Conservation (phyloP, 2,113 vertebrate genomes). For the Gavialis gangeticus region DNA sequence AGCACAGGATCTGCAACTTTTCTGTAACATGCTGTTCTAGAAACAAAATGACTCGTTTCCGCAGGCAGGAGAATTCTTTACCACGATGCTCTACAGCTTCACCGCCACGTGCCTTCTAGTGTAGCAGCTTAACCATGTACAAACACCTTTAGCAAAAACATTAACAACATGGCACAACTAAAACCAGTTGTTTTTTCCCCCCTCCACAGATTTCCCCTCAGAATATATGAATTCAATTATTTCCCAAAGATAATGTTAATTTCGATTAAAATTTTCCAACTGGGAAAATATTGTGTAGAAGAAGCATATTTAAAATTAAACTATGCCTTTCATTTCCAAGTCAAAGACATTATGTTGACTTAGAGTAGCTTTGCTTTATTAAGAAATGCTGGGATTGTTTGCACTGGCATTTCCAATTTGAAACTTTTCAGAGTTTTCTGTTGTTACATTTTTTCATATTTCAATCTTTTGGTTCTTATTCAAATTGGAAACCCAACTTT, state of each 20-base stretch:
- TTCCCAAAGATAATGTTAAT: background rate
- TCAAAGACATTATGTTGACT: constrained; percentile 1
- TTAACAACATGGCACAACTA: background rate
- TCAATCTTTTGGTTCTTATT: background rate
- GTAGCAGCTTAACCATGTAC: no score
- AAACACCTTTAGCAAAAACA: no score
- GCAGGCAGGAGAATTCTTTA: background rate
- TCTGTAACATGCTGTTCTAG: fast-evolving
- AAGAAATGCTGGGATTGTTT: background rate
- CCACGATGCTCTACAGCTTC: background rate
- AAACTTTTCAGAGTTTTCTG: background rate
- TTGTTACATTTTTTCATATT: background rate
- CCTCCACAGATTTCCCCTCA: background rate
- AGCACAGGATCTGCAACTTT: background rate
- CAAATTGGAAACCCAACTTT: background rate
- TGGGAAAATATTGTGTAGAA: background rate
- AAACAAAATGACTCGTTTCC: background rate
- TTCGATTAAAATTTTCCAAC: constrained; percentile 16
- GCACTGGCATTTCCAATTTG: background rate
- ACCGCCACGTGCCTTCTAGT: background rate
- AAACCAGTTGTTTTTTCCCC: background rate
- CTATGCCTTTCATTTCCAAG: background rate
- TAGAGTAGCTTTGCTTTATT: background rate
- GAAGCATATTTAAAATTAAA: background rate
- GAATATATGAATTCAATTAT: background rate